A percentile compares a stretch with the other conserved stretches of the same genome.
phyloP scores from a whole-genome alignment of 2,113 vertebrate genomes.

The Pheucticus melanocephalus region DNA sequence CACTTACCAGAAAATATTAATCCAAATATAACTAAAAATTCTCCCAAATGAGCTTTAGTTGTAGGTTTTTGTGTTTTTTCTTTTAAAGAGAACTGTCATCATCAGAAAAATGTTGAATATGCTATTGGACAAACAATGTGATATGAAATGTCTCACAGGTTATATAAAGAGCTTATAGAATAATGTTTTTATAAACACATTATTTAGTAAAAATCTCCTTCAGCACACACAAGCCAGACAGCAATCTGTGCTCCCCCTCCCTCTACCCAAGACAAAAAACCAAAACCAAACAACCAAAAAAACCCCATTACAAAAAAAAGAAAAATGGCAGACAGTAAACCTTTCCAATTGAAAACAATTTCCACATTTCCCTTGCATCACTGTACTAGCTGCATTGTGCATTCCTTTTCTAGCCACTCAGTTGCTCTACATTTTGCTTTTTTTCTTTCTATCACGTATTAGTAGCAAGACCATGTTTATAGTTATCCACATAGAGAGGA shows the following conservation, averaged over 20 bases:
- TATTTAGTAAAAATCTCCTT: neutral
- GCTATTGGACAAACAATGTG: neutral
- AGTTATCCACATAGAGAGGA: neutral
- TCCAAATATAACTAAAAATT: neutral
- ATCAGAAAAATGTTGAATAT: neutral
- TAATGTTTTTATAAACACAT: neutral
- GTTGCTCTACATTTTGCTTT: neutral
- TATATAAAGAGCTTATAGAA: neutral
- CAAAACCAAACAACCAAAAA: neutral
- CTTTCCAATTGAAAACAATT: neutral
- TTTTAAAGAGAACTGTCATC: neutral
- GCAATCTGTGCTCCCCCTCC: neutral
- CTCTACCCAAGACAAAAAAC: neutral
- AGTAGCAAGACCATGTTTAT: neutral
- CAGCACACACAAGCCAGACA: neutral
- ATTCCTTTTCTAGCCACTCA: neutral
- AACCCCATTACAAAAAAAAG: no score
- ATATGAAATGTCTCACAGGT: neutral
- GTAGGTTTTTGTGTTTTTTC: neutral
- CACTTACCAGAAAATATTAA: neutral
- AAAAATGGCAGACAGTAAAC: neutral
- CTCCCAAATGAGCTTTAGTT: neutral
- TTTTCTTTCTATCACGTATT: neutral
- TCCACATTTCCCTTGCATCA: neutral
- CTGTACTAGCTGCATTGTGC: fast-evolving